Conservation (phyloP, 2,113 vertebrate species). For the Nannospalax galili region DNA sequence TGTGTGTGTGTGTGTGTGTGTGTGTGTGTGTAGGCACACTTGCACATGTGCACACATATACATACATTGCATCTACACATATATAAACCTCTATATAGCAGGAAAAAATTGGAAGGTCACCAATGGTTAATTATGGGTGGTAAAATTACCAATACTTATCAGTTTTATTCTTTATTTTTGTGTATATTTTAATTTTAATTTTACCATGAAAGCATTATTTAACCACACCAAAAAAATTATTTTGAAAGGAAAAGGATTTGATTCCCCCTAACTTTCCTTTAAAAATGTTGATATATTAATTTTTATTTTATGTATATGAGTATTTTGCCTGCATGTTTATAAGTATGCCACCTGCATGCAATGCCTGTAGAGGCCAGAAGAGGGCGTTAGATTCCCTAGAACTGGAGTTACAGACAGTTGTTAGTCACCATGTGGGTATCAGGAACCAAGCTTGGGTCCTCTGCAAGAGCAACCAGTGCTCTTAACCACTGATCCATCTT, state of each 20-base stretch:
- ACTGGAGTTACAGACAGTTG: no score
- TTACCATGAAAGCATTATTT: background rate
- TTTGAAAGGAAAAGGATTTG: background rate
- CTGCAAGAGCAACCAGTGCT: no score
- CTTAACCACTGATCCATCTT: no score
- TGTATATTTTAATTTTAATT: constrained; percentile 14
- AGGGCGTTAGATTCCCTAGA: no score
- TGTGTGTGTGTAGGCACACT: background rate
- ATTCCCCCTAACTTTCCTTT: constrained; percentile 7
- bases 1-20: background rate
- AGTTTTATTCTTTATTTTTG: background rate
- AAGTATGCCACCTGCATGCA: no score
- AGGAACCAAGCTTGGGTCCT: no score
- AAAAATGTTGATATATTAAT: background rate
- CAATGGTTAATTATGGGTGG: background rate
- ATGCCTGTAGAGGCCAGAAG: no score
- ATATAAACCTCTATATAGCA: background rate
- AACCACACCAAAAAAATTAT: background rate
- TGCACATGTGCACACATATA: background rate
- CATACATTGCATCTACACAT: background rate
- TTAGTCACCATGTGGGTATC: no score
- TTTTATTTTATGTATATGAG: no score
- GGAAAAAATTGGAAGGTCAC: background rate
- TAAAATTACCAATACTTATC: background rate
- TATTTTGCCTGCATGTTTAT: no score